These are phyloP conservation scores for Pocillopora grandis DNA, from an alignment of 92 coral and sea anemone species.

Conservation along the genomic window DNA sequence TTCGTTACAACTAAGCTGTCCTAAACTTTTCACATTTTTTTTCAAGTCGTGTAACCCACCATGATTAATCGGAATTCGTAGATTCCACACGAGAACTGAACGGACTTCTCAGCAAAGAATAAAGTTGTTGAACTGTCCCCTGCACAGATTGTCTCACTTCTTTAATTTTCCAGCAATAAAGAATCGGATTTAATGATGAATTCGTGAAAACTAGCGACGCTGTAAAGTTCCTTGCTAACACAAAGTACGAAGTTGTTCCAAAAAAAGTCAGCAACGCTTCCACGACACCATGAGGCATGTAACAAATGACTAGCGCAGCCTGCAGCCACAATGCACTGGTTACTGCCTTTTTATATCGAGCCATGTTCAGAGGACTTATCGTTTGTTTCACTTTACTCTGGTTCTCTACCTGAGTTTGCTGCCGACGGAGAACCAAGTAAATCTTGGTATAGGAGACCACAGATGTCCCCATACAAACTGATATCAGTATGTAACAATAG, in stretches of 20 bases:
- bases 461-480: background rate
- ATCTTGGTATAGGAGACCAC: background rate
- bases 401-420: background rate
- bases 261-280: background rate
- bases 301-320: slow-evolving; percentile 15
- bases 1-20: too few relatives aligned
- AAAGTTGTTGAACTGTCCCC: background rate
- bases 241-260: background rate
- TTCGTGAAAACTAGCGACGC: background rate
- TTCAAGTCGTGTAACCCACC: background rate
- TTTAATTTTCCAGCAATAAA: slow-evolving; percentile 32
- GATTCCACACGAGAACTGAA: background rate
- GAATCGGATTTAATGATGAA: slow-evolving; percentile 25
- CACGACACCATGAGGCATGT: slow-evolving; percentile 9
- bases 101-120: background rate
- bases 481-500: background rate
- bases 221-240: background rate
- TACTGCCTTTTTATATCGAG: slow-evolving; percentile 27
- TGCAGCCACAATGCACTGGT: slow-evolving; percentile 25
- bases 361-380: background rate
- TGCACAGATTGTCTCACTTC: slow-evolving; percentile 19
- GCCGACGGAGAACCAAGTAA: background rate
- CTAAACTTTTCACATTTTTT: too few relatives aligned
- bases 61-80: background rate
- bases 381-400: background rate